Evolutionary conservation across 2,888 invertebrate genomes (phyloP).

Genomic region (Subacronicta megacephala): DNA sequence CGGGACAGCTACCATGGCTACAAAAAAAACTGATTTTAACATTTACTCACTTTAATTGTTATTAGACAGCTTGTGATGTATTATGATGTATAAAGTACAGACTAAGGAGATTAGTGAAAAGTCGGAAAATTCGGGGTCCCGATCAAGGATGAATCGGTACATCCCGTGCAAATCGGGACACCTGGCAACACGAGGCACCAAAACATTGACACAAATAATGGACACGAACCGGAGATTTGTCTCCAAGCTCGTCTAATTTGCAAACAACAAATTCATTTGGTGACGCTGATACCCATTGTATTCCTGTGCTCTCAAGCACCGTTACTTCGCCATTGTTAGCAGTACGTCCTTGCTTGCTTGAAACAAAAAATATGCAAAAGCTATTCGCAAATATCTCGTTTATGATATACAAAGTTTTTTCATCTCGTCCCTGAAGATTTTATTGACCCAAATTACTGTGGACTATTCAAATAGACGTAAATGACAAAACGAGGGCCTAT

Average conservation of each 20-base stretch:
- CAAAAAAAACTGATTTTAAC: no score
- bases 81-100: no score
- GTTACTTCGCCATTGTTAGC: conserved; percentile 54
- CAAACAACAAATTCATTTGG: conserved; percentile 58
- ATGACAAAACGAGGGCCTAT: conserved; percentile 51
- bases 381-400: conserved; percentile 50
- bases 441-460: conserved; percentile 60
- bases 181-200: no score
- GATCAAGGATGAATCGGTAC: no score
- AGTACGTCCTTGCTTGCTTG: conserved; percentile 49
- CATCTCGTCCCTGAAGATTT: conserved; percentile 47
- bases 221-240: conserved; percentile 37
- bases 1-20: no score
- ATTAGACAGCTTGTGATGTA: no score
- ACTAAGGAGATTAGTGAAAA: no score
- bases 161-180: no score
- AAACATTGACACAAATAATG: conserved; percentile 30
- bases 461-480: conserved; percentile 56
- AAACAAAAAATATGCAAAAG: conserved; percentile 37
- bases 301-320: conserved; percentile 48
- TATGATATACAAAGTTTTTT: conserved; percentile 37
- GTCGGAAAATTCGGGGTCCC: no score
- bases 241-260: conserved; percentile 50
- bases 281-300: conserved; percentile 58
- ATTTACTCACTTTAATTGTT: no score